Base-by-base conservation (phyloP, 2,797 vertebrate genomes). In the Enoplosus armatus region DNA sequence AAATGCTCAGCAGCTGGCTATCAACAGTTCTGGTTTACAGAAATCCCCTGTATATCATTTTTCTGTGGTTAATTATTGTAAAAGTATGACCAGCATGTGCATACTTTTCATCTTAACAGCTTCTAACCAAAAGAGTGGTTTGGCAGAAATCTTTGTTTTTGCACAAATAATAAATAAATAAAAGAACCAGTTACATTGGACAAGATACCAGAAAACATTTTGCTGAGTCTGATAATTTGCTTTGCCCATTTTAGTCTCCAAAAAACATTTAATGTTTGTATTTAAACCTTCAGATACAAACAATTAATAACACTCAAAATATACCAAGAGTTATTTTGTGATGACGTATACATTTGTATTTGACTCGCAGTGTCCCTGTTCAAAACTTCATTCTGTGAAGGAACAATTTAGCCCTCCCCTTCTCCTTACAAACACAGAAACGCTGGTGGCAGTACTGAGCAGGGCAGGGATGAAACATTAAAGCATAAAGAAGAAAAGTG, bases 1-100 rank as follows among this genome's bases (percentile, higher is more conserved):
- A 76, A 80, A 75, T 22, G 59, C 41, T 79, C 80, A 74, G 80
- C 83, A 84, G 83, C 82, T 69, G 68, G 54, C 54, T 54, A 58
- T 79, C 55, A 79, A 53, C 64, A 70, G 50, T 26, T 31, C 72
- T 50, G 53, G 15, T 70, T 24, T 20, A 31, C 24, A 69, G 3
- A 69, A 54, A 71, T 58, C 26, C 37, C 3, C 3, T 31, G 22
- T 8, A 20, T 35, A 48, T 31, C 16, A 14, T 15, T 29, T 47
- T 15, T 26, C 15, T 56, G 39, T 29, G n/a, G 16, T 67, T 74
- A 65, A 79, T 77, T 79, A 10, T 67, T 63, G 20, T 48, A 72
- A 55, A 50, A 48, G 16, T 26, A 41, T 37, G n/a, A 60, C 22
- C 1, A 72, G 50, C 56, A 58, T 50, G 27, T 41, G 6, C 1